Evolutionary conservation across 2,113 vertebrate species (phyloP).

Genomic region (Fregetta grallaria): DNA sequence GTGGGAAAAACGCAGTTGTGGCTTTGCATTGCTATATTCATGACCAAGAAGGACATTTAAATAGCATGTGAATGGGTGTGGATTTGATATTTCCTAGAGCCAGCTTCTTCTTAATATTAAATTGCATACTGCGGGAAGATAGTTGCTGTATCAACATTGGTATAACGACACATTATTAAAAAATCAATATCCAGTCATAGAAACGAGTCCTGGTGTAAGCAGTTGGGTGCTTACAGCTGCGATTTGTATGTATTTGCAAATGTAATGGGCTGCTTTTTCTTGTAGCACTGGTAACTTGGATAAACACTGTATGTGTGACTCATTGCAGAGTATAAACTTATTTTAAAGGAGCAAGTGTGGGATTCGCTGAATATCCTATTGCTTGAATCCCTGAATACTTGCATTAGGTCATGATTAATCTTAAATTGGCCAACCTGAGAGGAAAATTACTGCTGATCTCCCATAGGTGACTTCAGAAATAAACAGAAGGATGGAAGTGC

Average conservation of each 20-base stretch:
- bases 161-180: constrained; percentile 35
- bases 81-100: constrained; percentile 24
- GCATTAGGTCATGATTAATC: constrained; percentile 43
- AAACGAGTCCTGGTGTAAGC: neutral
- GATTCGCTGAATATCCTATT: constrained; percentile 32
- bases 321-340: constrained; percentile 37
- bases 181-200: constrained; percentile 34
- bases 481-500: constrained; percentile 7
- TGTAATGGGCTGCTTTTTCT: neutral
- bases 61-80: neutral
- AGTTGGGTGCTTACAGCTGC: constrained; percentile 19
- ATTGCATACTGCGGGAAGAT: neutral
- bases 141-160: constrained; percentile 45
- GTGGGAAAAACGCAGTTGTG: neutral
- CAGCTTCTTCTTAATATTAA: constrained; percentile 28
- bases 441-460: constrained; percentile 8
- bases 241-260: constrained; percentile 43
- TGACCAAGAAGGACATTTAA: neutral
- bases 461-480: constrained; percentile 37
- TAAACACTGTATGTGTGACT: constrained; percentile 42
- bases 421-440: neutral
- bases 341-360: constrained; percentile 21
- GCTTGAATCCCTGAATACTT: constrained; percentile 13
- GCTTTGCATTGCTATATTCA: neutral
- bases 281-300: constrained; percentile 32